Percentiles rank a stretch among this genome's conserved stretches.
These are phyloP conservation scores for Daphoenositta chrysoptera DNA, from an alignment of 2,113 vertebrate species.

Conservation along the genomic window DNA sequence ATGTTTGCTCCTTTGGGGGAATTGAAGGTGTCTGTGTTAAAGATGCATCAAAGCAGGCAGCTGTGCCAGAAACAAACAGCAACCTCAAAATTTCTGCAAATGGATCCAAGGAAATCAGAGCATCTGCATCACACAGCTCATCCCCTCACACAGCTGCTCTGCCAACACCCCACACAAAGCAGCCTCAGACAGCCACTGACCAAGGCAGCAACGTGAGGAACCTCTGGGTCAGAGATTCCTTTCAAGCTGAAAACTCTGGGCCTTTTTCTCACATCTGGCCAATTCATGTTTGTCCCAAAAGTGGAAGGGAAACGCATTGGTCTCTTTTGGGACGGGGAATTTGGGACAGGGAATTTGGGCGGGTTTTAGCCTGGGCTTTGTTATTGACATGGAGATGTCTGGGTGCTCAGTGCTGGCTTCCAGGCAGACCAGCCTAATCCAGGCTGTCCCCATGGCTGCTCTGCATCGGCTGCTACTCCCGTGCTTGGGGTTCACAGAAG, in stretches of 20 bases:
- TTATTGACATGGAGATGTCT: not conserved
- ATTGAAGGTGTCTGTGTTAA: not conserved
- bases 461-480: rapidly evolving
- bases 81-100: not conserved
- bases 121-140: rapidly evolving
- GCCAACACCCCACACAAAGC: not conserved
- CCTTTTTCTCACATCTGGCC: not conserved
- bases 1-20: not conserved
- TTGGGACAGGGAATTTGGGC: not conserved
- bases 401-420: not conserved
- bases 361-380: not conserved
- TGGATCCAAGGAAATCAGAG: not conserved
- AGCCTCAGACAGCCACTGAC: not conserved
- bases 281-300: not conserved
- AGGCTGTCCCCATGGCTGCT: rapidly evolving
- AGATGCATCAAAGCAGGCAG: not conserved
- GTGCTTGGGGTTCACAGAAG: not conserved
- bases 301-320: rapidly evolving
- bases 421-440: not conserved
- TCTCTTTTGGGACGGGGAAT: rapidly evolving
- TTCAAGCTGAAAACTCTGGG: not conserved
- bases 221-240: not conserved
- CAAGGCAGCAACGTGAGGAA: not conserved
- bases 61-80: not conserved
- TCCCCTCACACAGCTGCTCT: not conserved